Evolutionary conservation across 2,888 invertebrate genomes (phyloP).

Genomic region (Hyposoter dolosus): DNA sequence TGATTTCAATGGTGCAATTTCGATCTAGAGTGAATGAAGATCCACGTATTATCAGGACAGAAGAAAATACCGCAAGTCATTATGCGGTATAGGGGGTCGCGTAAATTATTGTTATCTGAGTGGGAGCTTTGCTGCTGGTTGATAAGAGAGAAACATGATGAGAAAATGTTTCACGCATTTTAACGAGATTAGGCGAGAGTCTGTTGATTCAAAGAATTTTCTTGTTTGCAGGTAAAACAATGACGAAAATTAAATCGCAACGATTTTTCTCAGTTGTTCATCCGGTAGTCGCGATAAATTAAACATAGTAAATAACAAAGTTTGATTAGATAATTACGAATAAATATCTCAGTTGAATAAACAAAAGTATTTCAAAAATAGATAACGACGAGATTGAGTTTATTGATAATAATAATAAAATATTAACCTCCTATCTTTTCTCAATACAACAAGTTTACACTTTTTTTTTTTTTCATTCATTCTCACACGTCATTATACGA

Average conservation of each 20-base stretch:
- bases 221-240: conserved; percentile 11
- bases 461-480: not conserved
- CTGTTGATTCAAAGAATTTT: not conserved
- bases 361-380: not conserved
- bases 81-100: conserved; percentile 32
- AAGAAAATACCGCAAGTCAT: conserved; percentile 15
- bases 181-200: conserved; percentile 5
- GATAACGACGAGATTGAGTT: conserved; percentile 14
- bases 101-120: conserved; percentile 22
- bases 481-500: not conserved
- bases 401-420: not conserved
- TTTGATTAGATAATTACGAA: conserved; percentile 2
- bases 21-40: conserved; percentile 22
- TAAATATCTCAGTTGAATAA: not conserved
- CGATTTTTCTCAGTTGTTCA: not conserved
- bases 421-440: not conserved
- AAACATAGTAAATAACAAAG: conserved; percentile 1
- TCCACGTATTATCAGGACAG: not conserved
- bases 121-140: not conserved
- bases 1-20: conserved; percentile 22
- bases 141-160: conserved; percentile 36
- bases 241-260: not conserved
- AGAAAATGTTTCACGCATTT: not conserved
- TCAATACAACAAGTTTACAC: not conserved
- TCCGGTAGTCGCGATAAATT: not conserved